Percentiles rank a stretch among this genome's conserved stretches.
phyloP scores from a whole-genome alignment of 2,888 invertebrate species.

The Malacosoma neustria region DNA sequence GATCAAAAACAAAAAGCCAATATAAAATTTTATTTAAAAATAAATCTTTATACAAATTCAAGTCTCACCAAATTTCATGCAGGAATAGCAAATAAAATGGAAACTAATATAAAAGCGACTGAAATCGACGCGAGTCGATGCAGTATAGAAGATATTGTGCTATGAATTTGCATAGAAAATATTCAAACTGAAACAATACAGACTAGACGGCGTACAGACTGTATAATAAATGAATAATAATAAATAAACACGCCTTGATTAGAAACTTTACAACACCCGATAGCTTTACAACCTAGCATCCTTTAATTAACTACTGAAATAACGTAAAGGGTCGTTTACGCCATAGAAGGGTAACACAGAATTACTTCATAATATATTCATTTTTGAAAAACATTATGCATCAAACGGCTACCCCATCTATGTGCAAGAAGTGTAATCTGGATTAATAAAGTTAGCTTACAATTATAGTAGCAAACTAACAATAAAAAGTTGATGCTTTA shows the following conservation, averaged over 20 bases:
- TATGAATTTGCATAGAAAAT: constrained; percentile 49
- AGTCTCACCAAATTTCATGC: not conserved
- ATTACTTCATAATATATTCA: too few species aligned
- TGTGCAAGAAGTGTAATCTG: too few species aligned
- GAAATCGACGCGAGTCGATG: constrained; percentile 25
- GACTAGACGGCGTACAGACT: constrained; percentile 35
- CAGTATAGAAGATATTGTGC: constrained; percentile 29
- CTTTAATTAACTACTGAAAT: constrained; percentile 9
- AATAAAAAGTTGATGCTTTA: too few species aligned
- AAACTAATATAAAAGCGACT: constrained; percentile 28
- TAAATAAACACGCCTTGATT: constrained; percentile 44
- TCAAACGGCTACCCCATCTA: too few species aligned
- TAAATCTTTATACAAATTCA: not conserved
- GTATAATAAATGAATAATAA: constrained; percentile 36
- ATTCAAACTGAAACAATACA: constrained; percentile 41
- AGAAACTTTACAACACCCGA: constrained; percentile 22
- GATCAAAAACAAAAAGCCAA: too few species aligned
- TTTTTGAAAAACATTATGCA: too few species aligned
- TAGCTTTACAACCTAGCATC: constrained; percentile 7
- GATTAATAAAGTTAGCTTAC: too few species aligned
- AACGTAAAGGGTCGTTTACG: not conserved
- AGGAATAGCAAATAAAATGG: constrained; percentile 13
- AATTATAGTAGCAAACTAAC: too few species aligned
- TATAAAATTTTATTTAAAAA: too few species aligned
- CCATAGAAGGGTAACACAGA: too few species aligned